A percentile compares a stretch with the other conserved stretches of the same genome.
Conservation (phyloP, 1,140 invertebrate genomes). For the Drosophila baimaii region DNA sequence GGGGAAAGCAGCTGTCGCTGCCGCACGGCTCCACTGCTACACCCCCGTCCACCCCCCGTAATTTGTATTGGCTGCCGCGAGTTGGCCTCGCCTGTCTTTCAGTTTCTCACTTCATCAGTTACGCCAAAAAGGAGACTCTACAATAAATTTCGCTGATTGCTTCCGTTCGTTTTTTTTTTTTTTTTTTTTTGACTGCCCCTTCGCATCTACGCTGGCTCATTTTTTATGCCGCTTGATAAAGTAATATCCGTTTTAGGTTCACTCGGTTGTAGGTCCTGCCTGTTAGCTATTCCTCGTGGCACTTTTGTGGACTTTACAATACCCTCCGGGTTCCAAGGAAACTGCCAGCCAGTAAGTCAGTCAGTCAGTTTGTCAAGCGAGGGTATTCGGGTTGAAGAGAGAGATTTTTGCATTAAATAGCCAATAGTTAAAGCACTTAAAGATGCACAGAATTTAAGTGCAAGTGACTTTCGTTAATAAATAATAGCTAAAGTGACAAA, state of each 20-base stretch:
- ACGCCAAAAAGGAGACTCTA: constrained; percentile 81
- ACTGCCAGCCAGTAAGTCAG: constrained; percentile 22
- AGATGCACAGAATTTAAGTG: constrained; percentile 1
- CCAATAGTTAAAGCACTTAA: constrained; percentile 1
- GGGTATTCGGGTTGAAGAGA: no score
- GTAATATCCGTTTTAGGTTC: constrained; percentile 82
- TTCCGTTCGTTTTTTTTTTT: constrained; percentile 51
- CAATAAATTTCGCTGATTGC: constrained; percentile 83
- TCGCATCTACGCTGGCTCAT: constrained; percentile 67
- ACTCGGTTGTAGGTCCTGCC: constrained; percentile 50
- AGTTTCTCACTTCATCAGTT: constrained; percentile 83
- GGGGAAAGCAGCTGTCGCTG: constrained; percentile 68
- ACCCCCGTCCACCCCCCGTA: constrained; percentile 5
- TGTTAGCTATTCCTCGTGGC: constrained; percentile 21
- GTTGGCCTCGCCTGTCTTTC: constrained; percentile 79
- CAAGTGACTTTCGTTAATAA: not conserved
- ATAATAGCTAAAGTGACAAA: not conserved
- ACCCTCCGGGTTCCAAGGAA: constrained; percentile 31
- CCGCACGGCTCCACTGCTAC: constrained; percentile 8
- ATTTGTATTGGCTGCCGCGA: constrained; percentile 68
- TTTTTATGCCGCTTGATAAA: constrained; percentile 83
- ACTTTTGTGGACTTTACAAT: constrained; percentile 49
- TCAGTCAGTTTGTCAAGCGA: constrained; percentile 1
- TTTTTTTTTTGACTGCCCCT: constrained; percentile 20
- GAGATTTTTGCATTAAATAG: not conserved